Evolutionary conservation across 2,797 vertebrate species (phyloP).

Genomic region (Falco peregrinus): DNA sequence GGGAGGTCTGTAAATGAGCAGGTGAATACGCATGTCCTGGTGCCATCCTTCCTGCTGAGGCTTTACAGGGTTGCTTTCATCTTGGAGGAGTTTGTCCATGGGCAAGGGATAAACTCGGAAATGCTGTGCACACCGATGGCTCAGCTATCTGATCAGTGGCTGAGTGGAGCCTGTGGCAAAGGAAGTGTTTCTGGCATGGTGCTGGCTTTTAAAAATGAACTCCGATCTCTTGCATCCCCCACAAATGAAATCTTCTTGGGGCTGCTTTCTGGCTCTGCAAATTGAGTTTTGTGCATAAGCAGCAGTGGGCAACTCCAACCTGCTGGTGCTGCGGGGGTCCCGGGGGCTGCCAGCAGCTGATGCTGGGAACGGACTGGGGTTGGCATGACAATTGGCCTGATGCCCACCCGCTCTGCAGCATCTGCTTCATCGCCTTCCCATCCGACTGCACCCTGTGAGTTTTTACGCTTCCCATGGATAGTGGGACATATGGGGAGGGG

Average conservation of each 20-base stretch:
- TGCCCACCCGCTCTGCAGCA: background rate
- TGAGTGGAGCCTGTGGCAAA: background rate
- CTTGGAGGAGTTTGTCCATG: background rate
- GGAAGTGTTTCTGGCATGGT: background rate
- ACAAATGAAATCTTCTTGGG: background rate
- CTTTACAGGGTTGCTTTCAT: background rate
- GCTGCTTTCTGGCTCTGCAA: background rate
- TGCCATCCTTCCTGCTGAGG: background rate
- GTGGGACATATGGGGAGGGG: rapidly evolving
- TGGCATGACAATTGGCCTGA: background rate
- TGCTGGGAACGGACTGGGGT: background rate
- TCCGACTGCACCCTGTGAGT: background rate
- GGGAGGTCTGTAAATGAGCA: background rate
- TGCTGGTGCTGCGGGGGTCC: background rate
- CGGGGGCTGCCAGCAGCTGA: background rate
- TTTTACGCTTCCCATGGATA: background rate
- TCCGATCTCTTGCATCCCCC: background rate
- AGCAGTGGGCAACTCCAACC: background rate
- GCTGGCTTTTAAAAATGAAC: background rate
- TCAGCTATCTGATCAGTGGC: background rate
- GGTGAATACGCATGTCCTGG: rapidly evolving
- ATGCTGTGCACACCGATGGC: background rate
- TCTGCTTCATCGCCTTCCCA: background rate
- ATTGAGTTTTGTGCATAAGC: background rate
- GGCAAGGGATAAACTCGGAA: background rate